Conservation (phyloP, 2,888 invertebrate species). For the Flexamia atlantica region DNA sequence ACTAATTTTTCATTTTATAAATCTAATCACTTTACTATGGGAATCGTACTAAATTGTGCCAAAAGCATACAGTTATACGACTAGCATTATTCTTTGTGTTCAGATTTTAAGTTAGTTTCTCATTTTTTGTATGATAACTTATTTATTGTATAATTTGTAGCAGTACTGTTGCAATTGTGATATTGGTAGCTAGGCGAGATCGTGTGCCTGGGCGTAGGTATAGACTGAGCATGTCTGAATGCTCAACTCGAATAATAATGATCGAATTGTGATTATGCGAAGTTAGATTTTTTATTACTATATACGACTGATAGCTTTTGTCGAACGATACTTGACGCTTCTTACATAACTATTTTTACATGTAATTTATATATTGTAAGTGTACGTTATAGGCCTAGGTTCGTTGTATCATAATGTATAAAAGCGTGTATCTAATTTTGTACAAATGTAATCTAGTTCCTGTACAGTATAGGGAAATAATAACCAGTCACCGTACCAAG, state of each 20-base stretch:
- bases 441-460: conserved; percentile 58
- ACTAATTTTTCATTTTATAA: not conserved
- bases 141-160: conserved; percentile 3
- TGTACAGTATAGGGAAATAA: conserved; percentile 51
- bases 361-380: conserved; percentile 51
- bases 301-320: conserved; percentile 57
- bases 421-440: conserved; percentile 55
- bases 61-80: conserved; percentile 45
- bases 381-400: conserved; percentile 52
- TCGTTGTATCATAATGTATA: conserved; percentile 50
- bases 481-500: conserved; percentile 56
- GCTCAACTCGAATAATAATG: conserved; percentile 25
- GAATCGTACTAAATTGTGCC: conserved; percentile 18
- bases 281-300: conserved; percentile 45
- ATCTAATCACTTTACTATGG: not conserved
- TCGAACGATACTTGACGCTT: conserved; percentile 51
- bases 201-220: not conserved
- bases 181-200: not conserved
- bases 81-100: conserved; percentile 4
- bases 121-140: not conserved
- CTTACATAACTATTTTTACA: conserved; percentile 58
- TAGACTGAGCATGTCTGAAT: not conserved
- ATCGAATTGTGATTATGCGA: conserved; percentile 44
- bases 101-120: not conserved
- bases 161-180: conserved; percentile 33